A percentile compares a stretch with the other conserved stretches of the same genome.
These are phyloP conservation scores for Pteronotus mesoamericanus DNA, from an alignment of 2,797 vertebrate species.

Conservation along the genomic window DNA sequence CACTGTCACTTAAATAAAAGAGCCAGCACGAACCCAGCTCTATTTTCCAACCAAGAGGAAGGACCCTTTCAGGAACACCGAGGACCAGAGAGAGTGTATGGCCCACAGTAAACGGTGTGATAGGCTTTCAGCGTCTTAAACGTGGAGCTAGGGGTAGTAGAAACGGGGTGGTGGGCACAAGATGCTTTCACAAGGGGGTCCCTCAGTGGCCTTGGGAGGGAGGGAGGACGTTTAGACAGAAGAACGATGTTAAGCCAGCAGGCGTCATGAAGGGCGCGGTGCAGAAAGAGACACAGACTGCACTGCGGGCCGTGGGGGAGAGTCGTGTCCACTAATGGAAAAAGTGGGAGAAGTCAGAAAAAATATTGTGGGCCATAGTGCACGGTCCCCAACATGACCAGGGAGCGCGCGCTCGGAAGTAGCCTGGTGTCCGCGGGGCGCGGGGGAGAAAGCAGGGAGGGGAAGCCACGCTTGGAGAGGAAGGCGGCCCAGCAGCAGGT, in stretches of 20 bases:
- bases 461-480: not conserved
- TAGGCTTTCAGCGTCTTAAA: not conserved
- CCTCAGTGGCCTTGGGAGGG: not conserved
- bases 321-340: no score
- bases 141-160: not conserved
- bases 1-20: not conserved
- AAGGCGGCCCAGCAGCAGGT: not conserved
- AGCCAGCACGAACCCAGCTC: not conserved
- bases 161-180: not conserved
- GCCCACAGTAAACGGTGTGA: not conserved
- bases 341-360: not conserved
- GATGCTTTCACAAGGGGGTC: not conserved
- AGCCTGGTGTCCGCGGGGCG: not conserved
- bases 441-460: not conserved
- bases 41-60: not conserved
- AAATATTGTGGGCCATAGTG: not conserved
- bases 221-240: not conserved
- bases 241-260: not conserved
- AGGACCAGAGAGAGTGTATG: not conserved
- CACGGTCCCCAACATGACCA: no score
- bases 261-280: not conserved
- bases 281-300: not conserved
- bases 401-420: no score
- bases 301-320: not conserved
- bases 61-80: not conserved